Evolutionary conservation across 2,113 vertebrate genomes (phyloP).

Genomic region (Apus apus): DNA sequence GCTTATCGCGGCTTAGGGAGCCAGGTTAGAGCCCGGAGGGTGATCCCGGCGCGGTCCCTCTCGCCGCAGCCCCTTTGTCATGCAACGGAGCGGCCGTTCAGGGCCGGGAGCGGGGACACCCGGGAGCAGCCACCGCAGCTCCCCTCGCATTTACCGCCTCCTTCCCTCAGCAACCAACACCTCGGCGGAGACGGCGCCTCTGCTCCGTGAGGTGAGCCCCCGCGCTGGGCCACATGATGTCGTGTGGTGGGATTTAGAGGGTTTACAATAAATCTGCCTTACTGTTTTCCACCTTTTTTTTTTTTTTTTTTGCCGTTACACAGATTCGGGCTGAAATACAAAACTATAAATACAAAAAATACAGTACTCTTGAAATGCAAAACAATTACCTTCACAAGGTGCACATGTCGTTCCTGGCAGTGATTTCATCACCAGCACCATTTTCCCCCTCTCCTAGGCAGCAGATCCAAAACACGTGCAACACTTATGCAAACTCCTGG

Average conservation of each 20-base stretch:
- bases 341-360: too few relatives aligned
- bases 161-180: too few relatives aligned
- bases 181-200: too few relatives aligned
- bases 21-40: neutral
- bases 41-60: neutral
- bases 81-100: neutral
- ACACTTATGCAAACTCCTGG: rapidly evolving
- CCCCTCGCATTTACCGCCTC: rapidly evolving
- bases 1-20: neutral
- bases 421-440: rapidly evolving
- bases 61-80: neutral
- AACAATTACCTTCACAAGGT: neutral
- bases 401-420: rapidly evolving
- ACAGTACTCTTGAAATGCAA: rapidly evolving
- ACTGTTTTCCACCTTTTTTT: rapidly evolving
- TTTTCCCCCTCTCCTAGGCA: rapidly evolving
- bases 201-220: neutral
- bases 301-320: neutral
- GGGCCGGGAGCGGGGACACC: neutral
- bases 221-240: rapidly evolving
- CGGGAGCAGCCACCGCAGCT: too few relatives aligned
- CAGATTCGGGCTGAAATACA: rapidly evolving
- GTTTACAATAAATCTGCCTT: rapidly evolving
- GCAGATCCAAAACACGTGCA: rapidly evolving
- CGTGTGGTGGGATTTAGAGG: rapidly evolving